These are phyloP conservation scores for Equus quagga DNA, from an alignment of 2,113 vertebrate genomes.

Conservation along the genomic window DNA sequence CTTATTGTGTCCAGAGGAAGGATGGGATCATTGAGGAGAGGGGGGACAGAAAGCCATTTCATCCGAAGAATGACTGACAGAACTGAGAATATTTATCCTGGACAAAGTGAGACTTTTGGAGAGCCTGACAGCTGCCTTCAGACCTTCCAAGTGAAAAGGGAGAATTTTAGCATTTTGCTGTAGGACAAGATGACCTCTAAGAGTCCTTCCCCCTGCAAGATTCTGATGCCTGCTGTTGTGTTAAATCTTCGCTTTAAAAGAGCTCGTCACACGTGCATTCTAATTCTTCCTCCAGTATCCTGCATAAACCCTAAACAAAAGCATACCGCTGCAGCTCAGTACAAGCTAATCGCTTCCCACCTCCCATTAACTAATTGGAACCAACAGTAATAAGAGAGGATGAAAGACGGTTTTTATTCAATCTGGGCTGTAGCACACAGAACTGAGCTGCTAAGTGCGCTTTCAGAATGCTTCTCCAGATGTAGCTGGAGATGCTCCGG, in stretches of 20 bases:
- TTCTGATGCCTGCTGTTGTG: not conserved
- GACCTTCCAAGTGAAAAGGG: not conserved
- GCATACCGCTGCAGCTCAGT: not conserved
- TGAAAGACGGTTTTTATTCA: slow-evolving; percentile 27
- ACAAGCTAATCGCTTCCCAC: slow-evolving; percentile 7
- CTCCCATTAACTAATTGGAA: slow-evolving; percentile 62
- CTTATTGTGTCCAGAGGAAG: not conserved
- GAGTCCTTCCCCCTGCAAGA: not conserved
- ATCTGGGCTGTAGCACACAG: not conserved
- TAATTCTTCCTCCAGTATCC: not conserved
- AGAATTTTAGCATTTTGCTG: not conserved
- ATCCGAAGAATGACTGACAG: not conserved
- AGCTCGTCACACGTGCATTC: not conserved
- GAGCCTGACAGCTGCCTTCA: not conserved
- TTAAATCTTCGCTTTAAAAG: not conserved
- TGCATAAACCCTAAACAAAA: not conserved
- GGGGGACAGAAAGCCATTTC: not conserved
- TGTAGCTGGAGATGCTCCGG: not conserved
- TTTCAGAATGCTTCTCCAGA: not conserved
- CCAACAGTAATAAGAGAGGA: not conserved
- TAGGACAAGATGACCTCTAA: not conserved
- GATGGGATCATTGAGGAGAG: too few species aligned
- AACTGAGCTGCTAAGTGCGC: not conserved
- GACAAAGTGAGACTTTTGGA: not conserved
- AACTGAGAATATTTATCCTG: not conserved